phyloP scores from a whole-genome alignment of 2,888 invertebrate species.

The Eupithecia abbreviata region DNA sequence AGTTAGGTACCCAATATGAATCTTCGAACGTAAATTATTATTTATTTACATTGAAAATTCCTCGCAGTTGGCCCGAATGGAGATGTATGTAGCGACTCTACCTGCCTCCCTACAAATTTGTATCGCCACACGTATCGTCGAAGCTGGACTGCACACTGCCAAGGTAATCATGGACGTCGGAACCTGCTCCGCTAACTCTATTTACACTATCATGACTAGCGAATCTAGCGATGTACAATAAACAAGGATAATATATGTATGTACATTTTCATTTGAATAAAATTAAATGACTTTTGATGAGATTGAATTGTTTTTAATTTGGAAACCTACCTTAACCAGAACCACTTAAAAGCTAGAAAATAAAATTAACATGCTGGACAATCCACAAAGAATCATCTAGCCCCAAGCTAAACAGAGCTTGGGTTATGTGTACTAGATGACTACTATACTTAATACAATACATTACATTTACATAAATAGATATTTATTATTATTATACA shows the following conservation, averaged over 20 bases:
- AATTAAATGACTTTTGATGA: not conserved
- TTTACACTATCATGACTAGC: conserved; percentile 56
- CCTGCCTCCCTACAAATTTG: conserved; percentile 71
- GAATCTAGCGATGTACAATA: conserved; percentile 12
- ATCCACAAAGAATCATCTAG: too few species aligned
- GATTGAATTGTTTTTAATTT: not conserved
- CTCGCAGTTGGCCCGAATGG: conserved; percentile 68
- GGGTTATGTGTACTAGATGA: too few species aligned
- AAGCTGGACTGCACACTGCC: conserved; percentile 65
- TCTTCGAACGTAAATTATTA: too few species aligned
- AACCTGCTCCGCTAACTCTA: conserved; percentile 63
- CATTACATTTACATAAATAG: too few species aligned
- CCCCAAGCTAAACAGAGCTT: too few species aligned
- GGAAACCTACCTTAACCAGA: not conserved
- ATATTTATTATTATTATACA: too few species aligned
- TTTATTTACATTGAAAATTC: not conserved
- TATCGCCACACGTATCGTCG: conserved; percentile 63
- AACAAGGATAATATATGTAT: not conserved
- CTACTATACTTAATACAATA: too few species aligned
- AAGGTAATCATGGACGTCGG: conserved; percentile 68
- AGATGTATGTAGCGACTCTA: conserved; percentile 62
- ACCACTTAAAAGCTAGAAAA: not conserved
- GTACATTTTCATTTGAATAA: conserved; percentile 7
- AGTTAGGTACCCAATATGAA: too few species aligned
- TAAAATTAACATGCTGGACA: too few species aligned